Base-by-base conservation (phyloP, 2,797 vertebrate species). In the Acipenser oxyrinchus region DNA sequence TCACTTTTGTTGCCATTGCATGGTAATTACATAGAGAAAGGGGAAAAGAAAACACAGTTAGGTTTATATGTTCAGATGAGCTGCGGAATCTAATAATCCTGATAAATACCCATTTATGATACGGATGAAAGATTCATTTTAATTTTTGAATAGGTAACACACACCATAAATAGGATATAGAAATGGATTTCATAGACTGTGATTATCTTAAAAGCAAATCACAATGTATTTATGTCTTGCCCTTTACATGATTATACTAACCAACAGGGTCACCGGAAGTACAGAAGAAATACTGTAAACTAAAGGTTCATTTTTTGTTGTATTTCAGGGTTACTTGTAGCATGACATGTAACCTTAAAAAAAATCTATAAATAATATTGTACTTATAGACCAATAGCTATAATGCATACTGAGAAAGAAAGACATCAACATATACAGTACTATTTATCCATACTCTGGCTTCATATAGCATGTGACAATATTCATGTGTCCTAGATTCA, bases 1-100 rank as follows among this genome's bases (percentile, higher is more conserved):
- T 97, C 95, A 97, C 93, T 98, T 98, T 93, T 93, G 94, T 94
- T 96, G 93, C 93, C 92, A 90, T 93, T 92, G 93, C 92, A 89
- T 92, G 90, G 94, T 97, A 97, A 99, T 98, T 99, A 97, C 91
- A 89, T 85, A 87, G 91, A 37, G 23, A 37, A 86, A 82, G 83
- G 76, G 69, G 79, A 87, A 69, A 87, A 81, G 85, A 88, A 87
- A 88, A 90, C 90, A 89, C 90, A 89, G 86, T 86, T 87, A 78
- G 23, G 84, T 90, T 80, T 89, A 84, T 85, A 80, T 81, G 90
- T 94, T 95, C 90, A 90, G 88, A 94, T 90, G 87, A 90, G 87
- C 88, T 88, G 89, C 83, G 84, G 88, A 92, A 94, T 93, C 91
- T 82, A 85, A 89, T 94, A 93, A 96, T 95, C 92, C 92, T 90